Base-by-base conservation (phyloP, 2,797 vertebrate species). In the Pseudotriccus pelzelni region DNA sequence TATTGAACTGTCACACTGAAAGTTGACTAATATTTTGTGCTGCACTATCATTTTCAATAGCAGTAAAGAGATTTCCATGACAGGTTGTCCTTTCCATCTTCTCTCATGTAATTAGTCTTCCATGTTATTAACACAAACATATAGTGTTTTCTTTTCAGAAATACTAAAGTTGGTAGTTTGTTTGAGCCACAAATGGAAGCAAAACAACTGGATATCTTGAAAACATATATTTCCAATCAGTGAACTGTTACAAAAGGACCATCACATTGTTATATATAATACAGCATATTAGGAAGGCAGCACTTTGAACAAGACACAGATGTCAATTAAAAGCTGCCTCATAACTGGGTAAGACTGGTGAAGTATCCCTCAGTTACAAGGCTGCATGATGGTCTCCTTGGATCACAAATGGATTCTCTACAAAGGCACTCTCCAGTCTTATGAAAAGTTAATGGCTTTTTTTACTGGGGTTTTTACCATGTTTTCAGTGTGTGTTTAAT, bases 41-140 rank as follows among this genome's bases (percentile, higher is more conserved):
- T 78, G 66, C 46, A 73, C 34, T 86, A 74, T 77, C 2, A 0
- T 87, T 95, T 91, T 80, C 3, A 8, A 89, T 68, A 91, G 72
- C 3, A 1, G 1, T 70, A 70, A 87, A 90, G 32, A 75, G 28
- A 89, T 78, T 88, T 81, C 66, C 47, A 34, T 59, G 69, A 59
- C 76, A 92, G 32, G 34, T 30, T 86, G 69, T 84, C 53, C 52
- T 94, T 96, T 93, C 73, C 89, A 14, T 94, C 92, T 94, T 91
- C 86, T 94, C 37, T 44, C 53, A 69, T 44, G 63, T 91, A 67
- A 93, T 93, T 94, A 77, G 58, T 72, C 58, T 91, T 55, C 60
- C 21, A 55, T 85, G n/a, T 62, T 52, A 77, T 83, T 89, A 88
- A 60, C 12, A 25, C 24, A 92, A 79, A 58, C 18, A 60, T 30